phyloP scores from a whole-genome alignment of 2,113 vertebrate genomes.

The Agapornis roseicollis region DNA sequence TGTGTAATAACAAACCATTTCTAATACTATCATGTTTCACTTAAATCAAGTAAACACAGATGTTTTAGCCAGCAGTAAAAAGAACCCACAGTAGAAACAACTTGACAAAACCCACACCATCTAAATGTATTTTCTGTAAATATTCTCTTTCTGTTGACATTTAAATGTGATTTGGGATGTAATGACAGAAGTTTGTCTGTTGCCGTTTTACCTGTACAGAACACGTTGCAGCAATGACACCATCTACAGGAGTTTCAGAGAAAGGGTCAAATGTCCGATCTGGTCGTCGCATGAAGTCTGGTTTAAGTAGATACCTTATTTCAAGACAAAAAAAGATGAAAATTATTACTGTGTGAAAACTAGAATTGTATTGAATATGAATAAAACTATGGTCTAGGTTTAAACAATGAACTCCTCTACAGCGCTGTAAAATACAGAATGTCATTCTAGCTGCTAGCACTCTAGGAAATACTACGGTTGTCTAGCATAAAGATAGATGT shows the following conservation, averaged over 20 bases:
- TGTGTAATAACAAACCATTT: not conserved
- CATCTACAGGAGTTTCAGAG: conserved; percentile 98
- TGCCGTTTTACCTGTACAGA: conserved; percentile 88
- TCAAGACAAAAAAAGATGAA: not conserved
- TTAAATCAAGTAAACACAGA: not conserved
- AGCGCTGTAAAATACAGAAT: not conserved
- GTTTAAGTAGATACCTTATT: conserved; percentile 90
- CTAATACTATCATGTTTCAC: not conserved
- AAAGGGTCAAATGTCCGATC: conserved; percentile 97
- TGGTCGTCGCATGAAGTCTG: conserved; percentile 96
- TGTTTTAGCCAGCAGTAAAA: not conserved
- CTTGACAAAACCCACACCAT: not conserved
- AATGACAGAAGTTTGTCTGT: not conserved
- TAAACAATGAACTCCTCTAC: not conserved
- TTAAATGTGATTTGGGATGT: not conserved
- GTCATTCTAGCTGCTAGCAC: not conserved
- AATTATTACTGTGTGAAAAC: not conserved
- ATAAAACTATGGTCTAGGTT: not conserved
- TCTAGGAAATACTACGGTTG: fast-evolving
- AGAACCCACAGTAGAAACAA: not conserved
- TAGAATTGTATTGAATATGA: not conserved
- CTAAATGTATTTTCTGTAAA: not conserved
- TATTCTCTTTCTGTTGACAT: not conserved
- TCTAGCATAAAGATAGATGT: not conserved
- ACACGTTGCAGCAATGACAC: conserved; percentile 96